These are phyloP conservation scores for Entosphenus tridentatus DNA, from an alignment of 2,113 vertebrate genomes.

Conservation along the genomic window DNA sequence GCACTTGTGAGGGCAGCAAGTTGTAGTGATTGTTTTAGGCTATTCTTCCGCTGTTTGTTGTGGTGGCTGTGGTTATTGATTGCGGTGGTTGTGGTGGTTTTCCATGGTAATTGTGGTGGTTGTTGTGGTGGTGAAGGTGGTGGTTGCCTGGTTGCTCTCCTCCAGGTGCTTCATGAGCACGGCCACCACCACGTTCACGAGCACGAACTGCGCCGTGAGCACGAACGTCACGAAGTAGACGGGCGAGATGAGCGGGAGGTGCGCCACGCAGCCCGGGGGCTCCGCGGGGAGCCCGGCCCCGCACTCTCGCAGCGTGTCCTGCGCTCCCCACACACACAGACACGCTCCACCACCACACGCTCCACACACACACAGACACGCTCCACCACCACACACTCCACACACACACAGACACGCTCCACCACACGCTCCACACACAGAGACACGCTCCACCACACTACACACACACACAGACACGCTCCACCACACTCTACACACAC, in stretches of 20 bases:
- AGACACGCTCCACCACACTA: too few relatives aligned
- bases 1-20: neutral
- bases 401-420: too few relatives aligned
- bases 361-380: too few relatives aligned
- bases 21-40: slow-evolving; percentile 12
- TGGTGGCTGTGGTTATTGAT: slow-evolving; percentile 14
- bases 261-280: slow-evolving; percentile 78
- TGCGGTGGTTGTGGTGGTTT: slow-evolving; percentile 28
- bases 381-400: too few relatives aligned
- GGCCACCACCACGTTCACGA: slow-evolving; percentile 98
- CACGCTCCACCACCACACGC: too few relatives aligned
- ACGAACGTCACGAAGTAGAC: slow-evolving; percentile 98
- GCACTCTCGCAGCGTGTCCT: slow-evolving; percentile 91
- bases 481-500: too few relatives aligned
- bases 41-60: slow-evolving; percentile 9
- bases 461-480: too few relatives aligned
- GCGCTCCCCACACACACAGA: slow-evolving; percentile 3
- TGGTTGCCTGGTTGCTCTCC: slow-evolving; percentile 67
- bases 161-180: slow-evolving; percentile 99
- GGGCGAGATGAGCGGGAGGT: slow-evolving; percentile 69
- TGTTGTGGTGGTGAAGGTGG: too few relatives aligned
- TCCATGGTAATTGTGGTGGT: slow-evolving; percentile 50
- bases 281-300: slow-evolving; percentile 27
- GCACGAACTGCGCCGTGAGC: slow-evolving; percentile 97
- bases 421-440: too few relatives aligned